Base-by-base conservation (phyloP, 1,140 invertebrate species). In the Drosophila subpulchrella region DNA sequence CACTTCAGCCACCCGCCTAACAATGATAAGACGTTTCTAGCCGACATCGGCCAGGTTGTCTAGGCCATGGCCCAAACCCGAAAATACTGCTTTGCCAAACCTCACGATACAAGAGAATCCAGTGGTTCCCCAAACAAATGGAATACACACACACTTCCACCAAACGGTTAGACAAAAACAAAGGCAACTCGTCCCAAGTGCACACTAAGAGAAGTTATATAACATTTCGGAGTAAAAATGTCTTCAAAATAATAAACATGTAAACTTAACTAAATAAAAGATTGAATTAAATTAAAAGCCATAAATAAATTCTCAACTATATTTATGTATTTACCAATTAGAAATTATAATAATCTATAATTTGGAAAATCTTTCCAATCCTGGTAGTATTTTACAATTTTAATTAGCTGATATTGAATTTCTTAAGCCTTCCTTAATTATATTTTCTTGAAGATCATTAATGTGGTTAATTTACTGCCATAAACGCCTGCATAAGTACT, bases 1-100 rank as follows among this genome's bases (percentile, higher is more conserved):
- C 84, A 88, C 84, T 88, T 83, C 80, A 88, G 83, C 79, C 80
- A 88, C 80, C 84, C 80, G 80, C 80, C 84, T 89, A 78, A 89
- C 84, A 89, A 89, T 88, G 79, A 88, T 88, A 88, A 80, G 84
- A 70, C 73, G 42, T 65, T 75, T 73, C 42, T 36, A 7, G 34
- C 47, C 70, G 41, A 57, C 58, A 38, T 75, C 47, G 71, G 65
- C 51, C 59, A 59, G 61, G 48, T 42, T 78, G 71, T 81, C 78
- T 78, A 34, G 59, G 80, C 75, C 83, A 70, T 77, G 79, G 81
- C 79, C 78, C 79, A 80, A 54, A 65, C 39, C 47, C 47, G 30
- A 77, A 57, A 60, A 48, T 27, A 27, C 3, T 32, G 32, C 47
- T 5, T 30, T 20, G 59, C 58, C 72, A 70, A 73, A 30, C 32